Evolutionary conservation across 2,888 invertebrate genomes (phyloP).

Genomic region (Byasa hedistus): DNA sequence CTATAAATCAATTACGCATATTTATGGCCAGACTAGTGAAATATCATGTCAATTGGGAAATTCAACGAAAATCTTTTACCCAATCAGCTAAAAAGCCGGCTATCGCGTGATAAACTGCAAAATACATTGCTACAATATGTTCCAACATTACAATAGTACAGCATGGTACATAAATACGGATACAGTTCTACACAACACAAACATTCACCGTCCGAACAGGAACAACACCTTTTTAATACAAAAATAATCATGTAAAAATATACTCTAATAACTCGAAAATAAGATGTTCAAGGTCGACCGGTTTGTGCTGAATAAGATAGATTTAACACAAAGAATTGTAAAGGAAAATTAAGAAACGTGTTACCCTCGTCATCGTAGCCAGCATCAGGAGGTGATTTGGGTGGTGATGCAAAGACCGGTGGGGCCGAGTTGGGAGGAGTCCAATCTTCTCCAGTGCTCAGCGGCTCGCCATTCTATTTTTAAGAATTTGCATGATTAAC

Average conservation of each 20-base stretch:
- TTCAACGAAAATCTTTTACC: constrained; percentile 52
- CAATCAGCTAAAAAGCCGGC: constrained; percentile 63
- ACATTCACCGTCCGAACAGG: constrained; percentile 40
- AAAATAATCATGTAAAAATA: constrained; percentile 29
- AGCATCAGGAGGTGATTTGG: constrained; percentile 68
- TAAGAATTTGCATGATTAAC: neutral
- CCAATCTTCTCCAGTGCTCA: constrained; percentile 84
- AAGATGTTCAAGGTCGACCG: constrained; percentile 44
- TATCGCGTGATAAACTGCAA: constrained; percentile 47
- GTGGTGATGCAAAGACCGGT: constrained; percentile 86
- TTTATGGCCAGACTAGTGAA: constrained; percentile 30
- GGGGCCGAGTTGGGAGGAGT: constrained; percentile 88
- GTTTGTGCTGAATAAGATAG: constrained; percentile 37
- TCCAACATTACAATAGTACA: constrained; percentile 34
- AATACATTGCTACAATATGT: constrained; percentile 44
- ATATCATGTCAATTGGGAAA: constrained; percentile 62
- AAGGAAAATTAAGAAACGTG: constrained; percentile 32
- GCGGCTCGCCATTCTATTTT: constrained; percentile 83
- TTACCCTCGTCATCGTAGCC: constrained; percentile 61
- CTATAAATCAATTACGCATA: neutral
- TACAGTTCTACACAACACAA: constrained; percentile 43
- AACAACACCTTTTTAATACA: constrained; percentile 39
- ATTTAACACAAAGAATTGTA: constrained; percentile 28
- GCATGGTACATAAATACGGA: constrained; percentile 39
- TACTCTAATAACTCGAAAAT: constrained; percentile 6